Evolutionary conservation across 2,797 vertebrate genomes (phyloP), one percentile per base, ranked within the genome.

Genomic region (Octomys mimax): DNA sequence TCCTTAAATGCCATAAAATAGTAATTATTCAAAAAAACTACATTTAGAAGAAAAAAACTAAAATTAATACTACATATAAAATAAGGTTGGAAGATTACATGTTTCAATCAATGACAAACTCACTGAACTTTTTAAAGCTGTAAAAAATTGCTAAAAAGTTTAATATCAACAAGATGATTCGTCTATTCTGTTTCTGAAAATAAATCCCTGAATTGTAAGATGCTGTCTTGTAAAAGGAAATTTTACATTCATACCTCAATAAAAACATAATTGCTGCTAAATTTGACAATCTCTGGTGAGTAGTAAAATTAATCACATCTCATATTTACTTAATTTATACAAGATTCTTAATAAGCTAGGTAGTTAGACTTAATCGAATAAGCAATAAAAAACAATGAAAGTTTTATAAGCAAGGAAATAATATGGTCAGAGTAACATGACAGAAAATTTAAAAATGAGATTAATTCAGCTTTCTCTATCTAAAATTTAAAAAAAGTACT

Each of bases 341-440:
- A 96, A n/a, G 49, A 89, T 87, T 89, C 52, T 86, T 92, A 96
- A 96, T n/a, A 92, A 90, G 52, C 7, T 73, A 59, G 14, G 52
- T 95, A 89, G 77, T 31, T 90, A n/a, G 5, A 39, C 80, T 93
- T 96, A 94, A 93, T 92, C 87, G 87, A 96, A 62, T 85, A 93
- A 89, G 66, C 54, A 96, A 93, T 93, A 96, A 93, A 93, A 84
- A 86, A 46, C 70, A 94, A 66, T 93, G 64, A 83, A 95, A 84
- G 70, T 95, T 89, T 87, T 77, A 93, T 84, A 82, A 93, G 31
- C 88, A 95, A 93, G 39, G 54, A 28, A 97, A 57, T 81, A 92
- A 87, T 82, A 85, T 5, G 18, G 87, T 91, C 54, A 82, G 68
- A 91, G 77, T 1, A 75, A n/a, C 73, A 91, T 83, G 57, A 91